These are phyloP conservation scores for Aphrophora alni DNA, from an alignment of 2,888 invertebrate genomes.

Conservation along the genomic window DNA sequence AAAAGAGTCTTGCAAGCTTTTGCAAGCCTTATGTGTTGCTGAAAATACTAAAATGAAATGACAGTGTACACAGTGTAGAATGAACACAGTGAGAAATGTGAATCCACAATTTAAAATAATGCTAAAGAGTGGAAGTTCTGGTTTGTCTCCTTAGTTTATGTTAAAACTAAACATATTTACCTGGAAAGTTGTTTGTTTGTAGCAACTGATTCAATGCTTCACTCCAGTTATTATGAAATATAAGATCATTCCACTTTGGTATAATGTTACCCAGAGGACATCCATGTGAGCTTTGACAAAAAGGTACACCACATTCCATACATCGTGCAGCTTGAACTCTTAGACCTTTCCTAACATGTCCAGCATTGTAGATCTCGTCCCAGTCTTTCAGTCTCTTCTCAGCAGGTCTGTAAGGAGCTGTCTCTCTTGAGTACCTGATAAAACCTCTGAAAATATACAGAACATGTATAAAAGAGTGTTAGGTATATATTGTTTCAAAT, in stretches of 20 bases:
- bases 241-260: conserved; percentile 98
- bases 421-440: conserved; percentile 94
- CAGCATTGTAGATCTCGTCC: conserved; percentile 94
- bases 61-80: too few species aligned
- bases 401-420: conserved; percentile 82
- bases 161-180: too few species aligned
- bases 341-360: conserved; percentile 86
- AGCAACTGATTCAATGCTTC: conserved; percentile 91
- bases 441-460: conserved; percentile 82
- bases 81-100: too few species aligned
- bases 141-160: too few species aligned
- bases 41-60: too few species aligned
- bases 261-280: conserved; percentile 98
- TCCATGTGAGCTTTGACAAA: conserved; percentile 94
- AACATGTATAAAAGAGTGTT: too few species aligned
- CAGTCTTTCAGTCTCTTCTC: conserved; percentile 90
- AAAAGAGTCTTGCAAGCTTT: too few species aligned
- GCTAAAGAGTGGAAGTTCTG: too few species aligned
- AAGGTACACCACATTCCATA: conserved; percentile 99
- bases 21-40: too few species aligned
- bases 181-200: conserved; percentile 99
- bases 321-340: conserved; percentile 92
- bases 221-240: conserved; percentile 94
- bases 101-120: too few species aligned
- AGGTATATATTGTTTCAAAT: conserved; percentile 13